Percentiles rank a stretch among this genome's conserved stretches.
These are phyloP conservation scores for Bambusicola thoracicus DNA, from an alignment of 2,113 vertebrate species.

Conservation along the genomic window DNA sequence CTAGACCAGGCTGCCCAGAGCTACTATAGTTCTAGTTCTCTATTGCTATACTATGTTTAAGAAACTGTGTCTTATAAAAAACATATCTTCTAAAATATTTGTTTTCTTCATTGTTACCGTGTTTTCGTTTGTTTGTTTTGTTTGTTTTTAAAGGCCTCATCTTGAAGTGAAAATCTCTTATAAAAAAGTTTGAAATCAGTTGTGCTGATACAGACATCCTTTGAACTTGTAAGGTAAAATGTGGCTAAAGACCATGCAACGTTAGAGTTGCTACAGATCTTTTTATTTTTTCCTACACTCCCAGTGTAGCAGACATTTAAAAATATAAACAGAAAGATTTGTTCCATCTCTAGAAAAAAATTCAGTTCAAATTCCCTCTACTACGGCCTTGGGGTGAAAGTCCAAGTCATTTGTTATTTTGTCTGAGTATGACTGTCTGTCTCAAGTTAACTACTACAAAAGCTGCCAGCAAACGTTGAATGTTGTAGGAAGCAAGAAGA, in stretches of 20 bases:
- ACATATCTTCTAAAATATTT: not conserved
- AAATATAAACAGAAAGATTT: not conserved
- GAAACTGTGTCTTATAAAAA: not conserved
- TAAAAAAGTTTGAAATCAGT: not conserved
- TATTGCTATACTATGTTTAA: not conserved
- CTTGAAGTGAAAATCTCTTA: not conserved
- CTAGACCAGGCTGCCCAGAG: too few relatives aligned
- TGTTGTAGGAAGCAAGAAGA: not conserved
- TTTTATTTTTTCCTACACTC: not conserved
- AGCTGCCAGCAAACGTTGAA: not conserved
- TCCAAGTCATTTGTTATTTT: not conserved
- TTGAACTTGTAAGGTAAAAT: not conserved
- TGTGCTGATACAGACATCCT: not conserved
- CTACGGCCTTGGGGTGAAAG: not conserved
- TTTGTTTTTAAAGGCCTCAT: not conserved
- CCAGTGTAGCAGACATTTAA: not conserved
- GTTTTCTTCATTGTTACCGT: not conserved
- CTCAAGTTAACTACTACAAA: not conserved
- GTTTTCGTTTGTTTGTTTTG: not conserved
- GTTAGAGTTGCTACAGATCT: not conserved
- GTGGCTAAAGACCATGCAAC: not conserved
- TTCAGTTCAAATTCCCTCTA: not conserved
- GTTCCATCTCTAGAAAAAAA: not conserved
- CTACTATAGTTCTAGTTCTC: not conserved
- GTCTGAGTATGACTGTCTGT: not conserved